phyloP scores from a whole-genome alignment of 2,113 vertebrate genomes.

The Centropus bengalensis region DNA sequence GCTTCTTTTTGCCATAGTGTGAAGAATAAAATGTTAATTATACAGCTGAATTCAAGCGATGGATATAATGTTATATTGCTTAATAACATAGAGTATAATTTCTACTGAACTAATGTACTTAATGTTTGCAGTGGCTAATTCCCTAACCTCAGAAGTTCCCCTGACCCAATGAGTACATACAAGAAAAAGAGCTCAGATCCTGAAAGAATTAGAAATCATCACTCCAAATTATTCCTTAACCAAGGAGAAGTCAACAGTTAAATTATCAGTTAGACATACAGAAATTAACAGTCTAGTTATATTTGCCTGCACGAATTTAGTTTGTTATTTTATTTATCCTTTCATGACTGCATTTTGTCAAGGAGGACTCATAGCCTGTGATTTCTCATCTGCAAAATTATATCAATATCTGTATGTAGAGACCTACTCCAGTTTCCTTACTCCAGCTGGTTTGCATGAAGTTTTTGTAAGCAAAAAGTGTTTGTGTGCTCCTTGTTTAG shows the following conservation, averaged over 20 bases:
- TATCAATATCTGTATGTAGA: not conserved
- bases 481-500: not conserved
- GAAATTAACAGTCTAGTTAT: not conserved
- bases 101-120: not conserved
- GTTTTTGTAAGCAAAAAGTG: not conserved
- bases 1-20: constrained; percentile 24
- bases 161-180: not conserved
- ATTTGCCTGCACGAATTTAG: not conserved
- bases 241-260: not conserved
- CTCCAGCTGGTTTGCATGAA: not conserved
- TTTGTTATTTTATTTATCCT: not conserved
- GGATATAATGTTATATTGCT: constrained; percentile 31
- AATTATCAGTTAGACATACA: no score
- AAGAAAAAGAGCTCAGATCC: not conserved
- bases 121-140: constrained; percentile 25
- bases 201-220: not conserved
- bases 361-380: not conserved
- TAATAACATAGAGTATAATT: constrained; percentile 22
- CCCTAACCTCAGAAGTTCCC: not conserved
- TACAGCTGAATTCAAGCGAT: constrained; percentile 26
- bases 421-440: not conserved
- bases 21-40: constrained; percentile 51
- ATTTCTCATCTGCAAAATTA: not conserved
- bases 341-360: not conserved
- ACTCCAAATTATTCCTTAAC: not conserved